phyloP scores from a whole-genome alignment of 2,113 vertebrate species.

The Calonectris borealis region DNA sequence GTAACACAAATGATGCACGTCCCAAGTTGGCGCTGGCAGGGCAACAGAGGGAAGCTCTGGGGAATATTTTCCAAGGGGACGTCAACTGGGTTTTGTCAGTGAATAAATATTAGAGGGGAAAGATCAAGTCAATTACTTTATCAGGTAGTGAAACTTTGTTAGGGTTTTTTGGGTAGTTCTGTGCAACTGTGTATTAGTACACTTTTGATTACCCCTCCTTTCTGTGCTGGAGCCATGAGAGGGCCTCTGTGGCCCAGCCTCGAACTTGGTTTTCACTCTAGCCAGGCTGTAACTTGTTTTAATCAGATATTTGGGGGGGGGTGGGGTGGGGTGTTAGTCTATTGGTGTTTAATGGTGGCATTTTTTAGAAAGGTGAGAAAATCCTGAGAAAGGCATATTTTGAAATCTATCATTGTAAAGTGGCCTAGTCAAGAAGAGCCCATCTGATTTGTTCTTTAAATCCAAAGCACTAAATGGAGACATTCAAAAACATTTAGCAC shows the following conservation, averaged over 20 bases:
- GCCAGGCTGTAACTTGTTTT: background rate
- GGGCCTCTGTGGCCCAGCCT: background rate
- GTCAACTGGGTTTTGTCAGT: background rate
- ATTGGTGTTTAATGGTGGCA: background rate
- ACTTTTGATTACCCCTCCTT: background rate
- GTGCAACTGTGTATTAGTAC: background rate
- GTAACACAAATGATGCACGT: fast-evolving
- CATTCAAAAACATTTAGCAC: background rate
- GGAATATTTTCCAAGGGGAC: background rate
- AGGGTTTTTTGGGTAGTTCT: background rate
- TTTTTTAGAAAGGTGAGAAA: background rate
- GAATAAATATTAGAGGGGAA: background rate
- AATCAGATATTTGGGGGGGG: background rate
- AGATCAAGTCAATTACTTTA: background rate
- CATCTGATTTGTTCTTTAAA: slow-evolving; percentile 2
- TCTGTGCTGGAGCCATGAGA: background rate
- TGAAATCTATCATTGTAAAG: background rate
- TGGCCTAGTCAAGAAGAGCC: background rate
- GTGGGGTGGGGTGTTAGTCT: background rate
- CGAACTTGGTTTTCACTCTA: background rate
- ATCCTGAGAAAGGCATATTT: background rate
- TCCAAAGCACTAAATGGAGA: background rate
- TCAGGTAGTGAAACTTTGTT: background rate
- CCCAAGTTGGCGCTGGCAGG: background rate
- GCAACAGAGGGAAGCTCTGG: background rate